phyloP scores from a whole-genome alignment of 1,140 invertebrate species.

The Pectinophora gossypiella region DNA sequence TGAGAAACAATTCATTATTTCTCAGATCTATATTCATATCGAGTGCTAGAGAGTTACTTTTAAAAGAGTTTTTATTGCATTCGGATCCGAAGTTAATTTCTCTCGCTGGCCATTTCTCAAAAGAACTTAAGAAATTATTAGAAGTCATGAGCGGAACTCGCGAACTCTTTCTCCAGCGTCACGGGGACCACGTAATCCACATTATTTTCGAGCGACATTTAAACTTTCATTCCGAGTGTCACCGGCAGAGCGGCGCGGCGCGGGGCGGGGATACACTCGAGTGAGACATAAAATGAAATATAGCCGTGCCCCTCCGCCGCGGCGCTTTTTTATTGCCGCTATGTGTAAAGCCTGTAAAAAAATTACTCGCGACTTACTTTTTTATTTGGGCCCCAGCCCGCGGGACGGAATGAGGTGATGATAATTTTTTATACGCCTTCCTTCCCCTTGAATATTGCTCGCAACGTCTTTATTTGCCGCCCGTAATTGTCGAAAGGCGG shows the following conservation, averaged over 20 bases:
- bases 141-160: not conserved
- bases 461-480: constrained; percentile 35
- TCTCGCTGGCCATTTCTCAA: not conserved
- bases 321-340: constrained; percentile 51
- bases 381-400: constrained; percentile 34
- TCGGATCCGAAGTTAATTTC: not conserved
- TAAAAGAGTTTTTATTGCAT: too few relatives aligned
- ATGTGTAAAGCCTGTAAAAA: constrained; percentile 60
- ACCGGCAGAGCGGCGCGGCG: constrained; percentile 14
- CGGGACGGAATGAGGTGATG: constrained; percentile 33
- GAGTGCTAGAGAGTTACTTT: too few relatives aligned
- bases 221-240: constrained; percentile 53
- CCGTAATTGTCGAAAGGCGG: constrained; percentile 28
- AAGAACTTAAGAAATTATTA: not conserved
- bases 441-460: constrained; percentile 33
- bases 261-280: constrained; percentile 6
- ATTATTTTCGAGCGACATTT: constrained; percentile 43
- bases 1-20: too few relatives aligned
- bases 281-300: constrained; percentile 43
- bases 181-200: constrained; percentile 32
- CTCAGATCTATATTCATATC: too few relatives aligned
- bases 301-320: constrained; percentile 36
- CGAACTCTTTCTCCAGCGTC: constrained; percentile 17
- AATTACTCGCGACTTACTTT: constrained; percentile 60
- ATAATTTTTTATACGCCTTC: constrained; percentile 51